phyloP scores from a whole-genome alignment of 2,888 invertebrate species.

The Formica aserva region DNA sequence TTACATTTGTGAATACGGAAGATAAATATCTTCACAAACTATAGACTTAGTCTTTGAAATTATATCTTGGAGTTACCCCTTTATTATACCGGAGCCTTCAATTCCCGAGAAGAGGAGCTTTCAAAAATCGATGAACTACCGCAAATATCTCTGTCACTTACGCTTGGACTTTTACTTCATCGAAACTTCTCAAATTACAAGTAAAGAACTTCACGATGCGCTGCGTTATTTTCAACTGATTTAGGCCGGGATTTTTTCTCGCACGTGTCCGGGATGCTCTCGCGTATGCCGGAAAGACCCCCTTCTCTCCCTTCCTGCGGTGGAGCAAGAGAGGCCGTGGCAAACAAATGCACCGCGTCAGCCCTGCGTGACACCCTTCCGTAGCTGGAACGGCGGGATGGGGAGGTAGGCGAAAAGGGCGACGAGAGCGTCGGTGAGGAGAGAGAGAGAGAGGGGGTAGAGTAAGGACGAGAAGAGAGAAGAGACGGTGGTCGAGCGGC shows the following conservation, averaged over 20 bases:
- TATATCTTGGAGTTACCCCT: background rate
- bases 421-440: conserved; percentile 55
- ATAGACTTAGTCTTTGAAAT: background rate
- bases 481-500: conserved; percentile 57
- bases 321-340: conserved; percentile 73
- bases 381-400: conserved; percentile 70
- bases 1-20: background rate
- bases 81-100: background rate
- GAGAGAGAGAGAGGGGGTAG: conserved; percentile 58
- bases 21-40: background rate
- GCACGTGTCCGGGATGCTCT: conserved; percentile 59
- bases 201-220: background rate
- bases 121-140: conserved; percentile 19
- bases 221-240: conserved; percentile 55
- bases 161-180: background rate
- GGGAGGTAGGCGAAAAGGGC: conserved; percentile 58
- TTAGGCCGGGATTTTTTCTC: conserved; percentile 57
- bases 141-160: conserved; percentile 15
- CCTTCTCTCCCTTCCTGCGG: conserved; percentile 60
- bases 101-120: background rate
- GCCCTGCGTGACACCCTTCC: conserved; percentile 80
- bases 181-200: background rate
- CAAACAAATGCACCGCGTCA: conserved; percentile 83
- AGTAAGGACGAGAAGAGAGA: conserved; percentile 63
- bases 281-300: conserved; percentile 71